Conservation (phyloP, 2,888 invertebrate genomes). For the Auanema freiburgensis region DNA sequence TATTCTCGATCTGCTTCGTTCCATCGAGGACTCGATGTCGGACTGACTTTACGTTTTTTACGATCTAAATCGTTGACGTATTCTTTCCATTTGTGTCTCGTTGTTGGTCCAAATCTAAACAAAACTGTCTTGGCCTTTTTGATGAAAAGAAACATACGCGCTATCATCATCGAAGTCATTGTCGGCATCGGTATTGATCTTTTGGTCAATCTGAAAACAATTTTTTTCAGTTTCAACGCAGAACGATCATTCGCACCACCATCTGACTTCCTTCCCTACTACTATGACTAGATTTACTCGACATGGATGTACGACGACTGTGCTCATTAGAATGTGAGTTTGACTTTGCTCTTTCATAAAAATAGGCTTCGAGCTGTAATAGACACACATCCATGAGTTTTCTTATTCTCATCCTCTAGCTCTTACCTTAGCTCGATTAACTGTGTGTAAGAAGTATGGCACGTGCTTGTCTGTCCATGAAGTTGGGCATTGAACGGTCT, state of each 20-base stretch:
- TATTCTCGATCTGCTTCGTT: conserved; percentile 39
- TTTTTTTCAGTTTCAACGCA: background rate
- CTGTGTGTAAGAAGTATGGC: conserved; percentile 95
- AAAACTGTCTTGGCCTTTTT: conserved; percentile 1
- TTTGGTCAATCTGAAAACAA: conserved; percentile 11
- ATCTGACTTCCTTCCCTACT: conserved; percentile 17
- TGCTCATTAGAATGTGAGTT: conserved; percentile 10
- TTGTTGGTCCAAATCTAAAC: conserved; percentile 68
- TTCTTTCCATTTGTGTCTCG: conserved; percentile 78
- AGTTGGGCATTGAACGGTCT: conserved; percentile 89
- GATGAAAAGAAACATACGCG: conserved; percentile 10
- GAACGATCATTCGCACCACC: background rate
- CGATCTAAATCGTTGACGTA: conserved; percentile 66
- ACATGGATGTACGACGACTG: conserved; percentile 15
- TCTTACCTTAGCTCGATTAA: conserved; percentile 84
- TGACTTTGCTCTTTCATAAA: conserved; percentile 11
- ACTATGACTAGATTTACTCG: conserved; percentile 11
- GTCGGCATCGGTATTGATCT: conserved; percentile 8
- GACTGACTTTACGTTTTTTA: conserved; percentile 26
- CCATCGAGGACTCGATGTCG: conserved; percentile 24
- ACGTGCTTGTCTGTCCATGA: conserved; percentile 99
- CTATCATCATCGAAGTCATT: conserved; percentile 1
- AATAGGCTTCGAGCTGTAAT: conserved; percentile 39
- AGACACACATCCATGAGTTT: background rate
- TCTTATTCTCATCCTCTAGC: background rate